Evolutionary conservation across 2,797 vertebrate species (phyloP), one percentile per base, ranked within the genome.

Genomic region (Mycteria americana): DNA sequence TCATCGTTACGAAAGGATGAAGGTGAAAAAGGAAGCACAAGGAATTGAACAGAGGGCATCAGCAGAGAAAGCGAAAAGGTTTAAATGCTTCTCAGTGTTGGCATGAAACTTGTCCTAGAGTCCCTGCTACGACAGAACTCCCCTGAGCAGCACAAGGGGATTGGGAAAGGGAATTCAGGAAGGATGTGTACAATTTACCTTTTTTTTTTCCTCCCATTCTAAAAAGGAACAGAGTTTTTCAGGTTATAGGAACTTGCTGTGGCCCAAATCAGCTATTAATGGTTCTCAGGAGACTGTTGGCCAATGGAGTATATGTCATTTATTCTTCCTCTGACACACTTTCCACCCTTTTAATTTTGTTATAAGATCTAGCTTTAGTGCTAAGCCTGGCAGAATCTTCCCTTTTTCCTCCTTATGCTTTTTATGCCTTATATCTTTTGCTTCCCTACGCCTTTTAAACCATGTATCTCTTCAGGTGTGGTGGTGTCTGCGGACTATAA

Each of bases 401-500:
- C 31, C 18, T 43, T 80, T 72, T 76, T 68, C 57, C 14, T 65
- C 67, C 48, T 41, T 50, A 63, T 9, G 17, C 17, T 22, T 85
- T 81, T 76, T 48, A 65, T 65, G 37, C 33, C 28, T 51, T 73
- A 10, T 37, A 50, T 8, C 19, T 62, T 94, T 67, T 41, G 5
- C n/a, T 45, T 85, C 30, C 23, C 14, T 85, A 16, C 51, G 35
- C 25, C 27, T 72, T 76, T 85, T 73, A 60, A 86, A 56, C 18
- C 24, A 43, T 19, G 4, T n/a, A 39, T 39, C 18, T 54, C 35
- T 60, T 76, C 25, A 75, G n/a, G 28, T 39, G 33, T 23, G 11
- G 18, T 43, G 24, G 60, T 19, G 12, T 73, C 31, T 39, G 24
- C 0, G 0, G 56, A 50, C 27, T 2, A 0, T 51, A 87, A 46